Conservation (phyloP, 1,140 invertebrate genomes). For the Melanaphis sacchari region DNA sequence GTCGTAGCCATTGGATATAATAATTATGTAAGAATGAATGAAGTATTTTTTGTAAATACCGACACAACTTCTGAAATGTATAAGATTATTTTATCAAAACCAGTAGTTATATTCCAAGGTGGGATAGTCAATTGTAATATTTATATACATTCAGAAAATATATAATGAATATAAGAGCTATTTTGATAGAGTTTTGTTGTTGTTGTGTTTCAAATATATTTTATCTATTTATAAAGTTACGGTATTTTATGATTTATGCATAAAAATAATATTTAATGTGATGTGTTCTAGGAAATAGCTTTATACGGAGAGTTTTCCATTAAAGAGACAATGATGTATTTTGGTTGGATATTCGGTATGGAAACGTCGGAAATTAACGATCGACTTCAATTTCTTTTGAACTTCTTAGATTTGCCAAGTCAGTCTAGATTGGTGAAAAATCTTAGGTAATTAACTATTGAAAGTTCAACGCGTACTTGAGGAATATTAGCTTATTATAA, state of each 20-base stretch:
- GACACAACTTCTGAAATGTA: background rate
- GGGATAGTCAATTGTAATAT: background rate
- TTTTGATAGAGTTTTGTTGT: background rate
- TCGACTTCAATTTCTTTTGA: slow-evolving; percentile 81
- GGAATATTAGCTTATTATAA: background rate
- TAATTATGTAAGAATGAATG: background rate
- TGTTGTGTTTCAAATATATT: background rate
- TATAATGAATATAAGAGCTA: background rate
- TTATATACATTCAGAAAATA: background rate
- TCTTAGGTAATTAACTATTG: slow-evolving; percentile 66
- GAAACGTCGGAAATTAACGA: slow-evolving; percentile 74
- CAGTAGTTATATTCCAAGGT: background rate
- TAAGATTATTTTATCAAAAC: background rate
- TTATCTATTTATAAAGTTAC: background rate
- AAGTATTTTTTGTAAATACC: background rate
- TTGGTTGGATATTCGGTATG: slow-evolving; percentile 89
- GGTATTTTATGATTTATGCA: background rate
- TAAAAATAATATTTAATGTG: background rate
- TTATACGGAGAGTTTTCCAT: slow-evolving; percentile 92
- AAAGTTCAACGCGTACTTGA: background rate
- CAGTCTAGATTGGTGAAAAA: slow-evolving; percentile 77
- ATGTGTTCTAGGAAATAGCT: slow-evolving; percentile 78
- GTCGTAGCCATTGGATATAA: background rate
- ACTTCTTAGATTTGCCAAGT: slow-evolving; percentile 70
- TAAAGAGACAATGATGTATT: slow-evolving; percentile 88